Conservation (phyloP, 2,888 invertebrate genomes). For the Apamea sordens region DNA sequence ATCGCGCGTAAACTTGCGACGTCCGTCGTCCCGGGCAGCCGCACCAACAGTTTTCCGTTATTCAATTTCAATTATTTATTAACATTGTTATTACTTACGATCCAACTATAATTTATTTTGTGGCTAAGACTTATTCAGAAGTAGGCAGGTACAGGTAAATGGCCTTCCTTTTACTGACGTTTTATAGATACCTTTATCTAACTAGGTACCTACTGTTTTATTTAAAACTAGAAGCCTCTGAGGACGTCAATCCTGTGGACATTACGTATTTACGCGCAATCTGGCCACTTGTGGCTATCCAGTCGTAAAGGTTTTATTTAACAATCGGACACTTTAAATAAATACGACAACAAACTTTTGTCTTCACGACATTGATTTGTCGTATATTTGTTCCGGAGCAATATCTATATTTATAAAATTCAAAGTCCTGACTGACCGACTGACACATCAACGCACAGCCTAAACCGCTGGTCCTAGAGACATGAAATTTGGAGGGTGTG, state of each 20-base stretch:
- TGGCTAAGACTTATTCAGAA: not conserved
- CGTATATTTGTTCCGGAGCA: not conserved
- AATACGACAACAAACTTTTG: conserved; percentile 2
- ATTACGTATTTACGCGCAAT: conserved; percentile 50
- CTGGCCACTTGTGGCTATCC: conserved; percentile 10
- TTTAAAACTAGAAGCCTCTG: conserved; percentile 25
- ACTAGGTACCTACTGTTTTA: conserved; percentile 27
- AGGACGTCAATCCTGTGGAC: conserved; percentile 16
- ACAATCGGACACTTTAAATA: conserved; percentile 20
- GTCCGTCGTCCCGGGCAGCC: conserved; percentile 31
- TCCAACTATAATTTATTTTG: not conserved
- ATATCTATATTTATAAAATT: too few relatives aligned
- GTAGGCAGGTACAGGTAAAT: not conserved
- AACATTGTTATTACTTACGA: conserved; percentile 35
- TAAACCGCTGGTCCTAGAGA: too few relatives aligned
- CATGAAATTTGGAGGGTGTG: too few relatives aligned
- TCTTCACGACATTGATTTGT: not conserved
- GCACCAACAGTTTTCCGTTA: conserved; percentile 42
- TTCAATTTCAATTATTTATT: conserved; percentile 58
- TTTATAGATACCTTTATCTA: conserved; percentile 2
- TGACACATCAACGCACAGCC: too few relatives aligned
- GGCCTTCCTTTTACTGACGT: not conserved
- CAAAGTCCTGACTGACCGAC: too few relatives aligned
- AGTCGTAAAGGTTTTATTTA: conserved; percentile 20
- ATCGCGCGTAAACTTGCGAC: conserved; percentile 71